phyloP scores from a whole-genome alignment of 1,140 invertebrate genomes.

The Eupeodes corollae region DNA sequence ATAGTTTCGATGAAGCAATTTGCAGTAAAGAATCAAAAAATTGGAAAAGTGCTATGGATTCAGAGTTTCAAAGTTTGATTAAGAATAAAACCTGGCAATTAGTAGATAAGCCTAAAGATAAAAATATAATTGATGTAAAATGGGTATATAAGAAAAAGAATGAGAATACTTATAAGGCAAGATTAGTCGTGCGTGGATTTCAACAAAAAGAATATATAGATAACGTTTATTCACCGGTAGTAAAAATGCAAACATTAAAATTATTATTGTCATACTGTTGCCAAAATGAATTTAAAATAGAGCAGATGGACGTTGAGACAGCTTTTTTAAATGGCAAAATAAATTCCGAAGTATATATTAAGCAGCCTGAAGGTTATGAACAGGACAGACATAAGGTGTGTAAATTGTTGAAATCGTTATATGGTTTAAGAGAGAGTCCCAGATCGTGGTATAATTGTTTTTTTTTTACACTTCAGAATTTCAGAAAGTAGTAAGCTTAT shows the following conservation, averaged over 20 bases:
- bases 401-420: conserved; percentile 6
- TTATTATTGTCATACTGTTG: conserved; percentile 27
- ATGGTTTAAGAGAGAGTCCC: conserved; percentile 19
- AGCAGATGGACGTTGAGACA: conserved; percentile 27
- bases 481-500: no score
- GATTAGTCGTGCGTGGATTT: conserved; percentile 34
- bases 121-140: conserved; percentile 17
- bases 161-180: conserved; percentile 6
- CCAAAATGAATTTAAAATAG: conserved; percentile 15
- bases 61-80: conserved; percentile 27
- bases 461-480: no score
- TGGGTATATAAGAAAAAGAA: conserved; percentile 30
- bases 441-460: conserved; percentile 30
- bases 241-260: conserved; percentile 25
- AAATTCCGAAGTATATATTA: conserved; percentile 37
- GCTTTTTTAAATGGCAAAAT: conserved; percentile 36
- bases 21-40: conserved; percentile 13
- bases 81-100: conserved; percentile 34
- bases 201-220: conserved; percentile 19
- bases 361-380: conserved; percentile 31
- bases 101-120: conserved; percentile 20
- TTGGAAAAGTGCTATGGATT: conserved; percentile 31
- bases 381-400: conserved; percentile 11
- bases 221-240: conserved; percentile 14
- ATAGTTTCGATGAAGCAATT: conserved; percentile 24